Conservation (phyloP, 2,113 vertebrate species). For the Bungarus multicinctus region DNA sequence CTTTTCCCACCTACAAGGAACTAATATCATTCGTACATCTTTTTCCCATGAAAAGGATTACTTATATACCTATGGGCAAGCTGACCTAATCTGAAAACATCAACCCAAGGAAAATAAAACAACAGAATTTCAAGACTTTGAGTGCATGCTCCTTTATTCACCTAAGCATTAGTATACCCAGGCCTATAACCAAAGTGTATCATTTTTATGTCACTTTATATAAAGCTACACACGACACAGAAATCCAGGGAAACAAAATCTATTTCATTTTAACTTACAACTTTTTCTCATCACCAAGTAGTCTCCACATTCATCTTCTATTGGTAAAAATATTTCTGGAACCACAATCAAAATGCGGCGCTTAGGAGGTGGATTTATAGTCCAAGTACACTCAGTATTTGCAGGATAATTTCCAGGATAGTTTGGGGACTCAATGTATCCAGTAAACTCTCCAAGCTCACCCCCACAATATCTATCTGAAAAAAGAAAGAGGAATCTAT, state of each 20-base stretch:
- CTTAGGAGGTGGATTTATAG: constrained; percentile 91
- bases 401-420: constrained; percentile 97
- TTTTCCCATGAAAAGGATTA: not conserved
- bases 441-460: constrained; percentile 91
- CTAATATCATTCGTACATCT: not conserved
- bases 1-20: not conserved
- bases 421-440: constrained; percentile 96
- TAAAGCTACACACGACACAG: not conserved
- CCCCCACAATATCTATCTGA: constrained; percentile 93
- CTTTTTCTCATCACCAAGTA: constrained; percentile 98
- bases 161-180: not conserved
- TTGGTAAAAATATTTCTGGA: constrained; percentile 95
- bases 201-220: not conserved
- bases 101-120: not conserved
- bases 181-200: not conserved
- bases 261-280: constrained; percentile 74
- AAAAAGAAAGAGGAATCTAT: constrained; percentile 45
- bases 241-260: not conserved
- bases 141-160: not conserved
- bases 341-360: constrained; percentile 95
- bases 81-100: not conserved
- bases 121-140: not conserved
- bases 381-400: constrained; percentile 94
- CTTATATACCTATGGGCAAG: not conserved
- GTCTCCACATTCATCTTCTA: constrained; percentile 97